phyloP scores from a whole-genome alignment of 1,140 invertebrate genomes.

The Pachyrhynchus sulphureomaculatus region DNA sequence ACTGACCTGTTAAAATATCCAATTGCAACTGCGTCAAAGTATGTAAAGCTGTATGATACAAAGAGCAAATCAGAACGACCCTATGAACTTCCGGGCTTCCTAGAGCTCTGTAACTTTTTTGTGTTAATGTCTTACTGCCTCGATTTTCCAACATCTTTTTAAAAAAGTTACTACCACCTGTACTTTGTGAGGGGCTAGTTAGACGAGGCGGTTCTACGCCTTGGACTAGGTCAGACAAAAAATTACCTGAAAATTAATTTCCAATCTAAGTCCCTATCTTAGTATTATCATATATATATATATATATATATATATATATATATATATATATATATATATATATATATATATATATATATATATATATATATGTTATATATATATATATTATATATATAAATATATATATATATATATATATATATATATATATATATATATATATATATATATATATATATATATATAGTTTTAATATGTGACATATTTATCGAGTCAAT shows the following conservation, averaged over 20 bases:
- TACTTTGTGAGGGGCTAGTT: conserved; percentile 47
- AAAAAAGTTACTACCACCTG: conserved; percentile 53
- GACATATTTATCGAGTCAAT: no score
- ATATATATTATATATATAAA: no score
- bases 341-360: no score
- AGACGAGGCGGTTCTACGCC: conserved; percentile 48
- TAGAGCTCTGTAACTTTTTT: conserved; percentile 69
- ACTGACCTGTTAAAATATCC: conserved; percentile 92
- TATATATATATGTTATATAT: no score
- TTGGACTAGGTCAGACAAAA: conserved; percentile 55
- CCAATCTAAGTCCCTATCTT: no score
- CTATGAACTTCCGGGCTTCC: conserved; percentile 78
- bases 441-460: no score
- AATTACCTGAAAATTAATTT: conserved; percentile 51
- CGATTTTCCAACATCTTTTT: conserved; percentile 56
- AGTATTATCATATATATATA: no score
- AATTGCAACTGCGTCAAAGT: conserved; percentile 89
- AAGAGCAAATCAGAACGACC: conserved; percentile 81
- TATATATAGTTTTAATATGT: no score
- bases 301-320: no score
- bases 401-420: no score
- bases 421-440: no score
- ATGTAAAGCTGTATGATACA: conserved; percentile 88
- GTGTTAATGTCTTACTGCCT: conserved; percentile 59
- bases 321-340: no score